These are phyloP conservation scores for Orcinus orca DNA, from an alignment of 2,113 vertebrate genomes.

Conservation along the genomic window DNA sequence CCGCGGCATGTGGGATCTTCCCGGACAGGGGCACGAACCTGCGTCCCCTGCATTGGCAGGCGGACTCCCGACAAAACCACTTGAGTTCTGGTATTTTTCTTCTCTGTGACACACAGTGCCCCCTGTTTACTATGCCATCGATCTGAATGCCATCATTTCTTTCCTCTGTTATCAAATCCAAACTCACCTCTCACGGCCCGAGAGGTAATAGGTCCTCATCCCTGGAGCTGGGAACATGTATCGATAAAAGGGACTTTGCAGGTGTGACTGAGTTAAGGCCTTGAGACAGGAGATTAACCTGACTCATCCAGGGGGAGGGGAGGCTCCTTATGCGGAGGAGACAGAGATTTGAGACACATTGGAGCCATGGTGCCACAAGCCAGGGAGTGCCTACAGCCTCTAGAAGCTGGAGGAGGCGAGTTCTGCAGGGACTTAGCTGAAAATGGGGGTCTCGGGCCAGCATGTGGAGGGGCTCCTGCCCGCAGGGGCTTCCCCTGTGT, in stretches of 20 bases:
- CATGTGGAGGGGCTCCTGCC: background rate
- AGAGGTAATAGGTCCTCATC: background rate
- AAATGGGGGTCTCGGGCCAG: background rate
- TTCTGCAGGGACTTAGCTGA: background rate
- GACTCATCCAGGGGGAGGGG: background rate
- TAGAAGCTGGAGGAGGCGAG: background rate
- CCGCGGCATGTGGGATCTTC: fast-evolving
- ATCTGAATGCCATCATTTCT: background rate
- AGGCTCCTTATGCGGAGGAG: background rate
- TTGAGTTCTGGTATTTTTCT: background rate
- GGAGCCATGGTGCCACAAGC: background rate
- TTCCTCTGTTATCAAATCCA: background rate
- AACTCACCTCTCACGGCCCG: background rate
- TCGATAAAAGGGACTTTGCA: background rate
- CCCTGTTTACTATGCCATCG: background rate
- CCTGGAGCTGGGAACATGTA: background rate
- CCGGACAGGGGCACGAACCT: no score
- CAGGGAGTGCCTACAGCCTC: background rate
- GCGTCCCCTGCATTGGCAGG: no score
- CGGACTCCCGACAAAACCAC: fast-evolving
- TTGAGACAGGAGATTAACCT: background rate
- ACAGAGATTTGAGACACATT: background rate
- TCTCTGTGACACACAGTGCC: background rate
- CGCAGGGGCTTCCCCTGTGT: background rate
- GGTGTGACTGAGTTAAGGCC: background rate